Evolutionary conservation across 2,113 vertebrate species (phyloP), one percentile per base, ranked within the genome.

Genomic region (Psittacula cyanocephala): DNA sequence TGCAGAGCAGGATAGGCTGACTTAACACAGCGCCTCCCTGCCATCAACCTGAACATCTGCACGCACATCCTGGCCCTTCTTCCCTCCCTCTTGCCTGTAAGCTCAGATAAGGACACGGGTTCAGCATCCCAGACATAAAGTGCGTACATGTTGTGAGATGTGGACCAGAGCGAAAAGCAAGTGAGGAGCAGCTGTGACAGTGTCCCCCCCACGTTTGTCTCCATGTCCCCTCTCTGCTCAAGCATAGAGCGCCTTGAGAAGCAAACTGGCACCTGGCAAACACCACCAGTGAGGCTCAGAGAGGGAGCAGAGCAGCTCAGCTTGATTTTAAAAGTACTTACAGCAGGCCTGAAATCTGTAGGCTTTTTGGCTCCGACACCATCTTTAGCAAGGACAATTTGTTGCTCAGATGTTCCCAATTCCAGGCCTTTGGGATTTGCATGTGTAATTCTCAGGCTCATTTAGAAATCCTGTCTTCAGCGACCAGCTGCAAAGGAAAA

Each of bases 361-460:
- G 88, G 86, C 72, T 89, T 86, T 84, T 93, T 95, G 91, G 93
- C 86, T 95, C 77, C 77, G 13, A 4, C 37, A 44, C 18, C 62
- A 41, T 81, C 95, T 91, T 84, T 70, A 92, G 83, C 94, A 57
- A 91, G 91, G 96, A 89, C 91, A 79, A 81, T 95, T 96, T 91
- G 94, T 95, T 95, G 95, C 94, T 95, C 91, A 87, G 95, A 92
- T 91, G 86, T 90, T 90, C 93, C 93, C 80, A 63, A 5, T 87
- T 89, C 47, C 72, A 62, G 77, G 90, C 90, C 79, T 88, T 86
- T 37, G 41, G 89, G 95, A 88, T 96, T 81, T 93, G 91, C 75
- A 91, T 83, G 79, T 92, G 91, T 94, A 89, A 96, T 94, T 96
- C 92, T 84, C 53, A 3, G 63, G 91, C 89, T 96, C 92, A 7